Evolutionary conservation across 1,140 invertebrate genomes (phyloP), one percentile per base, ranked within the genome.

Genomic region (Eurosta solidaginis): DNA sequence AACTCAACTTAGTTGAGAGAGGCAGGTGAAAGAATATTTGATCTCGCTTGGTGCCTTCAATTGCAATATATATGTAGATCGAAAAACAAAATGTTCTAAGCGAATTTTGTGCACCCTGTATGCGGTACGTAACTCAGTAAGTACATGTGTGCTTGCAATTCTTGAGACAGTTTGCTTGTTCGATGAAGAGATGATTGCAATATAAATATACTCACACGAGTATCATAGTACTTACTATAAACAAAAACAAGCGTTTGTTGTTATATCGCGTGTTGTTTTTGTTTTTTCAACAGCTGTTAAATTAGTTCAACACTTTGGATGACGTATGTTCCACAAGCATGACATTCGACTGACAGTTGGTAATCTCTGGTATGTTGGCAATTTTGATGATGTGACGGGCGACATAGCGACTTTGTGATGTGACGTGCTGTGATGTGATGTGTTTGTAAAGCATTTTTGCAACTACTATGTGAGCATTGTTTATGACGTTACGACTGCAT

Each of bases 241-340:
- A 20, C 33, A 63, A 25, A 3, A 52, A 63, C 54, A 68, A 68
- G 59, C 40, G 59, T 68, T 68, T 68, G 59, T 68, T 68, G 59
- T 17, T 12, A 68, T 12, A 20, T 68, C 2, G 29, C 33, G 68
- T 81, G 74, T 79, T 79, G 78, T 85, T 86, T 82, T 52, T 78
- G 77, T 78, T 78, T 78, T 86, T 86, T 86, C 85, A 86, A 86
- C 85, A 86, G 84, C 84, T 86, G 85, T 84, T 86, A 86, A 86
- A 86, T 86, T 86, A 86, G 85, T 84, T 86, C 85, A 86, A 86
- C 85, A 86, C 85, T 86, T 86, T 83, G 85, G 85, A 83, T 86
- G 85, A 86, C 84, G 85, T 83, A 85, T 86, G 84, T 86, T 86
- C 85, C 83, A 83, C 82, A 81, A 83, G 85, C 84, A 85, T 86